Evolutionary conservation across 2,888 invertebrate species (phyloP).

Genomic region (Boloria selene): DNA sequence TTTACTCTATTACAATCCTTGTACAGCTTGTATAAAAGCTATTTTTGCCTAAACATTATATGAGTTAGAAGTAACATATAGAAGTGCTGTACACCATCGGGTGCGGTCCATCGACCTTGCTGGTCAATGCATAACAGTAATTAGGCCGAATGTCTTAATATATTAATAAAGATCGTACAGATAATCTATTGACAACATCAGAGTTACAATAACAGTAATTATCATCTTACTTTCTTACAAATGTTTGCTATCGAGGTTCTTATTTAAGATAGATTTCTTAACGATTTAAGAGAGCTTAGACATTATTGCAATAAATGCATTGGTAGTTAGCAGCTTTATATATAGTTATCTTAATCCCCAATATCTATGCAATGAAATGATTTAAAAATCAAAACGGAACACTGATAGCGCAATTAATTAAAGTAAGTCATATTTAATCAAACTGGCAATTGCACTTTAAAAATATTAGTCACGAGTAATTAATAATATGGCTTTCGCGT

Average conservation of each 20-base stretch:
- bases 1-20: constrained; percentile 7
- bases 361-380: background rate
- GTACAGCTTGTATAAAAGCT: background rate
- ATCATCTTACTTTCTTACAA: too few species aligned
- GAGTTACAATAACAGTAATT: too few species aligned
- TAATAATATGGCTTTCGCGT: background rate
- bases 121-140: constrained; percentile 38
- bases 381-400: background rate
- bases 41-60: constrained; percentile 9
- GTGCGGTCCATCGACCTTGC: constrained; percentile 35
- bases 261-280: too few species aligned
- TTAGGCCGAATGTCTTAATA: constrained; percentile 39
- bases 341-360: too few species aligned
- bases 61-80: background rate
- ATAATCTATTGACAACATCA: constrained; percentile 22
- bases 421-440: background rate
- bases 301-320: too few species aligned
- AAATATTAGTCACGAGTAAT: background rate
- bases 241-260: too few species aligned
- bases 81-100: constrained; percentile 8
- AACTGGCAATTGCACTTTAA: background rate
- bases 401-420: background rate
- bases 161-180: constrained; percentile 21
- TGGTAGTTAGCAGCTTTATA: too few species aligned
- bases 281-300: too few species aligned